Conservation (phyloP, 2,113 vertebrate genomes). For the Lepus europaeus region DNA sequence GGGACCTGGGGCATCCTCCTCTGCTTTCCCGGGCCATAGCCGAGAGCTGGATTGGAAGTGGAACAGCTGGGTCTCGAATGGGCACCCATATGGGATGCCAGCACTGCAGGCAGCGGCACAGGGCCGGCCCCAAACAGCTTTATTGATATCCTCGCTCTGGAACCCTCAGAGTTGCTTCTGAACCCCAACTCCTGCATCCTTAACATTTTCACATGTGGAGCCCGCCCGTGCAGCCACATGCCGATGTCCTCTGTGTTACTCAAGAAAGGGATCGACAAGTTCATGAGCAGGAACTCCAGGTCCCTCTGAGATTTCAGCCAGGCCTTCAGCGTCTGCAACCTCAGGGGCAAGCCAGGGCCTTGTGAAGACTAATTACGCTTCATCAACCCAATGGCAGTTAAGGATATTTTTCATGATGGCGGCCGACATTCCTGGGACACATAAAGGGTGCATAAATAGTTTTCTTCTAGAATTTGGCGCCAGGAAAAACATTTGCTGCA, state of each 20-base stretch:
- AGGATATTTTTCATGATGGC: not conserved
- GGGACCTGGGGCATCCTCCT: too few relatives aligned
- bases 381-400: not conserved
- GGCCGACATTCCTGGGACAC: not conserved
- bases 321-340: not conserved
- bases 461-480: slow-evolving; percentile 21
- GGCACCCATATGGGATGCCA: too few relatives aligned
- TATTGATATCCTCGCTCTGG: not conserved
- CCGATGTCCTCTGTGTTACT: not conserved
- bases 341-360: not conserved
- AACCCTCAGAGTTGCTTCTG: not conserved
- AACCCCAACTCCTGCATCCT: not conserved
- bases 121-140: not conserved
- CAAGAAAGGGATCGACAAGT: not conserved
- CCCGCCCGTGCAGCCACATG: not conserved
- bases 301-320: not conserved
- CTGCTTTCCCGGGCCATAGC: too few relatives aligned
- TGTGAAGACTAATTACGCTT: slow-evolving; percentile 4
- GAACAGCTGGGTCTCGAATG: too few relatives aligned
- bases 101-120: too few relatives aligned
- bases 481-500: not conserved
- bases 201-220: not conserved
- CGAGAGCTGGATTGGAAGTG: too few relatives aligned
- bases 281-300: not conserved
- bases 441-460: not conserved